These are phyloP conservation scores for Halichoeres trimaculatus DNA, from an alignment of 2,113 vertebrate species.

Conservation along the genomic window DNA sequence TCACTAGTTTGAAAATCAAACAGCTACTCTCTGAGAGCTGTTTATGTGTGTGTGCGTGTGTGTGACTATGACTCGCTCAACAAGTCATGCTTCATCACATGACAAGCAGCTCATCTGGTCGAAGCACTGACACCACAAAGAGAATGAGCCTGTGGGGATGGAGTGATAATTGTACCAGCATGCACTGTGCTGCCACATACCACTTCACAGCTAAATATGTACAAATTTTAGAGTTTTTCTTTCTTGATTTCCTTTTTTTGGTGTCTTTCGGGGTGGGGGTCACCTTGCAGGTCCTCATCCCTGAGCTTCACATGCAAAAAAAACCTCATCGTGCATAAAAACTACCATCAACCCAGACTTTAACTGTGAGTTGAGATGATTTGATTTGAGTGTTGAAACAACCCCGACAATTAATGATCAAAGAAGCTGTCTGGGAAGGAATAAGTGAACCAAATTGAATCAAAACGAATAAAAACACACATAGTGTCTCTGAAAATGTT, in stretches of 20 bases:
- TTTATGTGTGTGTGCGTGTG: constrained; percentile 35
- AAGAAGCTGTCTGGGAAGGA: not conserved
- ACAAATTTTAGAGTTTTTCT: constrained; percentile 16
- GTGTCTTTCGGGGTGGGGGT: constrained; percentile 1
- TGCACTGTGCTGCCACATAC: constrained; percentile 50
- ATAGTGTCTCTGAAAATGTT: not conserved
- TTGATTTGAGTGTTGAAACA: constrained; percentile 21
- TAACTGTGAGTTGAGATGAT: constrained; percentile 11
- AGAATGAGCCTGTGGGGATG: constrained; percentile 13
- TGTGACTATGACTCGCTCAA: constrained; percentile 24
- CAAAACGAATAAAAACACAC: not conserved
- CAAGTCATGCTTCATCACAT: constrained; percentile 55
- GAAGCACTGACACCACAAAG: constrained; percentile 36
- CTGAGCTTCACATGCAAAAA: constrained; percentile 64
- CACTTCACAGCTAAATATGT: constrained; percentile 40
- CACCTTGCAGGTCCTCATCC: constrained; percentile 44
- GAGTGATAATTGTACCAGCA: constrained; percentile 38
- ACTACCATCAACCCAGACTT: constrained; percentile 35
- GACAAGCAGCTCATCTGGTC: constrained; percentile 38
- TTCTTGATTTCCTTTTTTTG: too few relatives aligned
- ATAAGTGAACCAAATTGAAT: not conserved
- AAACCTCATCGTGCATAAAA: constrained; percentile 66
- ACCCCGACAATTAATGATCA: not conserved
- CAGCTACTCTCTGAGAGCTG: not conserved
- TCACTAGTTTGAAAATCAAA: not conserved